Evolutionary conservation across 2,888 invertebrate genomes (phyloP).

Genomic region (Dichetophora obliterata): DNA sequence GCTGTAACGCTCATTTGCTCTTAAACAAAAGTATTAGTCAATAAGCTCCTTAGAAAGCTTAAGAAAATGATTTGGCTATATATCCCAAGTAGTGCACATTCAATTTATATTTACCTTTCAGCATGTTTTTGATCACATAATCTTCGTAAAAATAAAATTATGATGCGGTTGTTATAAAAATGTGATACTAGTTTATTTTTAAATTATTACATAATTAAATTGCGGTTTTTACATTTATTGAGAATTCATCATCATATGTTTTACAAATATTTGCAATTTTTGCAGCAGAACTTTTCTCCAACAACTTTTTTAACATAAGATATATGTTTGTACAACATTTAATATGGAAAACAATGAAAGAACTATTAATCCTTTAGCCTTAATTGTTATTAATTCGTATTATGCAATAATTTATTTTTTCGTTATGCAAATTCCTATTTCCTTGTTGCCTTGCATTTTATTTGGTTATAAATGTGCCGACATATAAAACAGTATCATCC

Average conservation of each 20-base stretch:
- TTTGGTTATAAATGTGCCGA: no score
- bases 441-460: neutral
- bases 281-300: neutral
- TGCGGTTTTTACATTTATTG: conserved; percentile 20
- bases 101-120: no score
- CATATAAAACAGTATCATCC: no score
- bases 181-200: conserved; percentile 26
- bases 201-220: conserved; percentile 18
- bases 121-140: no score
- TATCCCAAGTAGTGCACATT: no score
- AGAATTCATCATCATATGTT: neutral
- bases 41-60: no score
- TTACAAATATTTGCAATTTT: neutral
- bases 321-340: conserved; percentile 28
- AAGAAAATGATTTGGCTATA: no score
- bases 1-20: no score
- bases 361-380: neutral
- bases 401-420: neutral
- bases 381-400: neutral
- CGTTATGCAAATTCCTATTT: neutral
- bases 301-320: conserved; percentile 3
- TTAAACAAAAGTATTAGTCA: no score
- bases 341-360: neutral
- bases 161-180: conserved; percentile 20
- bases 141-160: no score